A percentile compares a stretch with the other conserved stretches of the same genome.
phyloP scores from a whole-genome alignment of 2,797 vertebrate species.

The Pipistrellus pygmaeus region DNA sequence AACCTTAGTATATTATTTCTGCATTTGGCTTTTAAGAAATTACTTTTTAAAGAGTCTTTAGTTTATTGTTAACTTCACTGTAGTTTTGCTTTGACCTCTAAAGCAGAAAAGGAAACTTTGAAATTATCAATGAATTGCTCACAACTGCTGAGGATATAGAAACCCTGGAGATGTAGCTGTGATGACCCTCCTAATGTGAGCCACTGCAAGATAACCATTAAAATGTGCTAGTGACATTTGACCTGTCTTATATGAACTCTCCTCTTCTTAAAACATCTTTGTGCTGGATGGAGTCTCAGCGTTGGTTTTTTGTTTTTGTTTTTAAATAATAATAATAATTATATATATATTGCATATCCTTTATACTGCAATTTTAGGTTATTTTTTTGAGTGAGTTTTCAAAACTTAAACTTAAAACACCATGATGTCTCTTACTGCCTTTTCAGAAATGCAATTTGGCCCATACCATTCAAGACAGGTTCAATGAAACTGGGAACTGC shows the following conservation, averaged over 20 bases:
- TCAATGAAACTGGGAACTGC: slow-evolving; percentile 54
- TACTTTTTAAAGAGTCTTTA: background rate
- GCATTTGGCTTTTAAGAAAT: slow-evolving; percentile 13
- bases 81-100: background rate
- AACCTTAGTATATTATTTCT: background rate
- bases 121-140: slow-evolving; percentile 35
- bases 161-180: background rate
- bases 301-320: background rate
- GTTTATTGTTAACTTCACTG: background rate
- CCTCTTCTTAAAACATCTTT: slow-evolving; percentile 17
- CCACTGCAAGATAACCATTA: background rate
- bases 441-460: slow-evolving; percentile 57
- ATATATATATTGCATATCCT: background rate
- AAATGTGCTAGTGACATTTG: background rate
- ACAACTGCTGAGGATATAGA: background rate
- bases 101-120: background rate
- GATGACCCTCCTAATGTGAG: background rate
- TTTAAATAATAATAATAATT: too few species aligned
- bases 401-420: slow-evolving; percentile 39
- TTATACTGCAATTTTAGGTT: background rate
- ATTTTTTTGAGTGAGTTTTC: slow-evolving; percentile 12
- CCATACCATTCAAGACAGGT: slow-evolving; percentile 56
- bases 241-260: background rate
- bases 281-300: background rate
- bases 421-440: background rate